phyloP scores from a whole-genome alignment of 2,797 vertebrate genomes.

The Melanotaenia parkinsoni region DNA sequence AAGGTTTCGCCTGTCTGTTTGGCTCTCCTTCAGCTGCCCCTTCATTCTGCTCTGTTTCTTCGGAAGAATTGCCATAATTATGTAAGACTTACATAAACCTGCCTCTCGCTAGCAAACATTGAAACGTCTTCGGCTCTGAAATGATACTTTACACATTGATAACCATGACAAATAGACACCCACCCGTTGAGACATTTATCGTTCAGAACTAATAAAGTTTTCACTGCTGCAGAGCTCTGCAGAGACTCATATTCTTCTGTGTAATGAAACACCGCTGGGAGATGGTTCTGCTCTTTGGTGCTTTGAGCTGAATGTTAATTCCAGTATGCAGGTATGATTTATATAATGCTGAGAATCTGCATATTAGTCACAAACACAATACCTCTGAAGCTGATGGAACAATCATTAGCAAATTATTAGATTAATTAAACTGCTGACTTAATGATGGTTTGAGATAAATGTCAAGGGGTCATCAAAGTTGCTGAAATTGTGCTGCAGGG shows the following conservation, averaged over 20 bases:
- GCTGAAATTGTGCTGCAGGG: background rate
- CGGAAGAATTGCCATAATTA: slow-evolving; percentile 58
- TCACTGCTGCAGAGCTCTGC: slow-evolving; percentile 14
- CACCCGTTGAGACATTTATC: slow-evolving; percentile 24
- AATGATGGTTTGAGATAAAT: background rate
- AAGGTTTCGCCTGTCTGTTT: slow-evolving; percentile 69
- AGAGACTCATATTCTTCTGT: slow-evolving; percentile 18
- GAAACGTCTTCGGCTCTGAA: slow-evolving; percentile 33
- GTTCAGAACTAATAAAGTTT: slow-evolving; percentile 48
- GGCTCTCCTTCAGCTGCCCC: slow-evolving; percentile 64
- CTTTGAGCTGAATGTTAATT: background rate
- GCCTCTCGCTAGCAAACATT: slow-evolving; percentile 44
- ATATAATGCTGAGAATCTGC: background rate
- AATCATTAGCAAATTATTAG: background rate
- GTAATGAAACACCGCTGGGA: slow-evolving; percentile 7
- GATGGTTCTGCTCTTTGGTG: background rate
- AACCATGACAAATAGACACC: slow-evolving; percentile 32
- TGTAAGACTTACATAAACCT: slow-evolving; percentile 64
- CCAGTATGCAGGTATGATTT: background rate
- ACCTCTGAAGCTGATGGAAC: background rate
- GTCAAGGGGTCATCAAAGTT: background rate
- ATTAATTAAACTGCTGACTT: background rate
- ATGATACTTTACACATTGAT: slow-evolving; percentile 31
- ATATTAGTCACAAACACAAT: background rate
- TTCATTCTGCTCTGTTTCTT: slow-evolving; percentile 81